Conservation (phyloP, 2,888 invertebrate genomes). For the Lasius platythorax region DNA sequence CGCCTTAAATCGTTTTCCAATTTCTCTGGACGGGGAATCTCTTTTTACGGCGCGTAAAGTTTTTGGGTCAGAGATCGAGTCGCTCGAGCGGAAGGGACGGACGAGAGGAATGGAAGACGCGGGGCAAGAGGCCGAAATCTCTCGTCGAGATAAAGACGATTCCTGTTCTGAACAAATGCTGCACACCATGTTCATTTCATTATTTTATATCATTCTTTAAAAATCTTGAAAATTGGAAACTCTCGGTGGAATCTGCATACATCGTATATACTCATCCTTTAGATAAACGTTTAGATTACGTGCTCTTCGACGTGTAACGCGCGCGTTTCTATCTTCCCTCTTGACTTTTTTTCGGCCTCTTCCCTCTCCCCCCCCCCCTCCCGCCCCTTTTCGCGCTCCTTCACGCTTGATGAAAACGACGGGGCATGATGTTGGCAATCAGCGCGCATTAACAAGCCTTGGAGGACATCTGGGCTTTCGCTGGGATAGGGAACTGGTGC, state of each 20-base stretch:
- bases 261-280: neutral
- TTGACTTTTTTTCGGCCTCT: slow-evolving; percentile 24
- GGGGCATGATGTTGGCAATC: slow-evolving; percentile 72
- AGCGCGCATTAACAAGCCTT: slow-evolving; percentile 78
- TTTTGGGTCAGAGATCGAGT: slow-evolving; percentile 57
- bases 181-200: neutral
- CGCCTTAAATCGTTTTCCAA: slow-evolving; percentile 58
- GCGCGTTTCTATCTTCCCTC: slow-evolving; percentile 21
- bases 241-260: neutral
- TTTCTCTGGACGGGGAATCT: slow-evolving; percentile 18
- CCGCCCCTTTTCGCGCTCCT: neutral
- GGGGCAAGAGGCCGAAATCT: slow-evolving; percentile 32
- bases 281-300: neutral
- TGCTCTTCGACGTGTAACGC: slow-evolving; percentile 1
- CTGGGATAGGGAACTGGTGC: slow-evolving; percentile 76
- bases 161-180: slow-evolving; percentile 10
- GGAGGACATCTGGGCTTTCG: slow-evolving; percentile 78
- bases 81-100: slow-evolving; percentile 13
- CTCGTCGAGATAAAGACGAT: slow-evolving; percentile 35
- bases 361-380: neutral
- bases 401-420: slow-evolving; percentile 16
- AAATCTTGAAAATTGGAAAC: neutral
- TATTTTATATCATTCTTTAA: neutral
- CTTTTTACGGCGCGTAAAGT: slow-evolving; percentile 48
- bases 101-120: neutral